phyloP scores from a whole-genome alignment of 2,888 invertebrate genomes.

The Crematogaster levior region DNA sequence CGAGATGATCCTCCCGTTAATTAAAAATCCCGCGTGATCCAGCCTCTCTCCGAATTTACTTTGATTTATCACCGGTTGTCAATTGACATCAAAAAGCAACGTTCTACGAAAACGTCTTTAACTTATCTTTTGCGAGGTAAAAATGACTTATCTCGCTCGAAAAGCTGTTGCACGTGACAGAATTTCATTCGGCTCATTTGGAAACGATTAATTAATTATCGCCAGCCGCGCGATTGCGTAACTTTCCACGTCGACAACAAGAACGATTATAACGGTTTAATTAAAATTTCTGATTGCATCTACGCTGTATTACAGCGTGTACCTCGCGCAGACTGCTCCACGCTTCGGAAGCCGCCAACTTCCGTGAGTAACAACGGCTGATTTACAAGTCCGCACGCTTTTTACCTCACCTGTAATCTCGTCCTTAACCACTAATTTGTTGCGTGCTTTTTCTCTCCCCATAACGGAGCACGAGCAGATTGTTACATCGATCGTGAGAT shows the following conservation, averaged over 20 bases:
- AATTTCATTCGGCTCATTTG: not conserved
- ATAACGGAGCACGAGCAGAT: not conserved
- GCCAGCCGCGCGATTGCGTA: not conserved
- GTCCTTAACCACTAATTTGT: conserved; percentile 28
- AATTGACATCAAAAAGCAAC: not conserved
- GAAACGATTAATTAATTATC: not conserved
- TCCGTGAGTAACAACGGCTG: conserved; percentile 48
- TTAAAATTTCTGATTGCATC: conserved; percentile 47
- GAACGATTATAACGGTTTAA: conserved; percentile 35
- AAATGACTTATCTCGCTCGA: not conserved
- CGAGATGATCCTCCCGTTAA: not conserved
- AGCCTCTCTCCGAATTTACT: not conserved
- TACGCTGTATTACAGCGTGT: not conserved
- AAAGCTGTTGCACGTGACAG: not conserved
- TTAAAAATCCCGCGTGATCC: not conserved
- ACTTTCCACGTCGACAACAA: conserved; percentile 8
- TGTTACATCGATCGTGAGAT: not conserved
- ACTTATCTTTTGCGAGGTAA: not conserved
- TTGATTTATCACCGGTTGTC: not conserved
- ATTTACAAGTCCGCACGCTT: conserved; percentile 43
- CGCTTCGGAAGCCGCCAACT: conserved; percentile 39
- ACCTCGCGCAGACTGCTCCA: conserved; percentile 13
- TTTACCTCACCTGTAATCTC: conserved; percentile 19
- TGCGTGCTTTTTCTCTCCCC: not conserved
- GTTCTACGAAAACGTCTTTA: no score